phyloP scores from a whole-genome alignment of 1,140 invertebrate species.

The Fopius arisanus region DNA sequence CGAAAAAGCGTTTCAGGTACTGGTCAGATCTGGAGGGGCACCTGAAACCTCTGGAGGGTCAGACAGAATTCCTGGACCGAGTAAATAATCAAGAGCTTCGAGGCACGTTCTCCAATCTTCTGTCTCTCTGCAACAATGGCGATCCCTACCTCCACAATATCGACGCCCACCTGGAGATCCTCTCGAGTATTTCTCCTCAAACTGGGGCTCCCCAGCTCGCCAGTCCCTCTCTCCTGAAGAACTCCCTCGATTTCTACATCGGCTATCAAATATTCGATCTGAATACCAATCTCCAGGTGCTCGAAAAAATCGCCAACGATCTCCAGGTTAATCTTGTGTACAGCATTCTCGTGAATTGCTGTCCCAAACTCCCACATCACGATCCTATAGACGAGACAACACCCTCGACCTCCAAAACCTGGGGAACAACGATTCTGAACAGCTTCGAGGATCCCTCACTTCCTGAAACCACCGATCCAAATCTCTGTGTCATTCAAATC shows the following conservation, averaged over 20 bases:
- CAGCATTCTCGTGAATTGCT: constrained; percentile 67
- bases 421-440: constrained; percentile 52
- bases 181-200: constrained; percentile 42
- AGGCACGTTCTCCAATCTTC: constrained; percentile 36
- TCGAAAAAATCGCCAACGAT: constrained; percentile 65
- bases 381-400: constrained; percentile 31
- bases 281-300: constrained; percentile 64
- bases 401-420: constrained; percentile 34
- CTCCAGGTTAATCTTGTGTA: constrained; percentile 70
- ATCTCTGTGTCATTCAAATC: constrained; percentile 50
- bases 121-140: constrained; percentile 35
- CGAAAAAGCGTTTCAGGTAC: constrained; percentile 42
- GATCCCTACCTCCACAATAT: constrained; percentile 48
- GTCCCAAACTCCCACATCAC: constrained; percentile 60
- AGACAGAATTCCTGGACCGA: constrained; percentile 21
- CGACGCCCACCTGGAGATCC: constrained; percentile 42
- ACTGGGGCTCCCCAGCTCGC: constrained; percentile 34
- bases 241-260: constrained; percentile 54
- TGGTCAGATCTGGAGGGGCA: constrained; percentile 43
- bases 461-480: constrained; percentile 41
- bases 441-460: constrained; percentile 32
- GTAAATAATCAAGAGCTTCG: constrained; percentile 27
- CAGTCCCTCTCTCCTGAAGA: constrained; percentile 44
- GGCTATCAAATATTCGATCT: constrained; percentile 69
- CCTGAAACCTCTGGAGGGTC: constrained; percentile 22